A percentile compares a stretch with the other conserved stretches of the same genome.
Conservation (phyloP, 2,797 vertebrate species). For the Clamator glandarius region DNA sequence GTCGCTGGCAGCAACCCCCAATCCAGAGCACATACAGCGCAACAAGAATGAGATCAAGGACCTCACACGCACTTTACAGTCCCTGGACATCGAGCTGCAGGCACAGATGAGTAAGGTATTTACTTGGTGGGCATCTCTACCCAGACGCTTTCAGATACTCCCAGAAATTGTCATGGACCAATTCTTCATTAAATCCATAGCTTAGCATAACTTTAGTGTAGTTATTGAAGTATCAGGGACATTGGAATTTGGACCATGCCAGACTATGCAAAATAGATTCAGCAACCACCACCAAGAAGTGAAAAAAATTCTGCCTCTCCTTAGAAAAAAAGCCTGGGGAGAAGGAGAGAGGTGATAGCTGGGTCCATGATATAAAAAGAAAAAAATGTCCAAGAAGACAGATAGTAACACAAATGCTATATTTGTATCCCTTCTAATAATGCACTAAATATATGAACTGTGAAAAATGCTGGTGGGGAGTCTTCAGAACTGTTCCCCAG, state of each 20-base stretch:
- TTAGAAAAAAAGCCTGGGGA: not conserved
- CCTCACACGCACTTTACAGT: slow-evolving; percentile 88
- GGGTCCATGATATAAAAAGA: not conserved
- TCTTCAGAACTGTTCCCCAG: not conserved
- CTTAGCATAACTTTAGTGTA: not conserved
- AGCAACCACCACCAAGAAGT: not conserved
- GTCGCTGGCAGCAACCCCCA: slow-evolving; percentile 76
- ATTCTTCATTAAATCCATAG: not conserved
- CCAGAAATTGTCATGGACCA: not conserved
- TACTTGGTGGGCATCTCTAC: not conserved
- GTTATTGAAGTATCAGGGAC: not conserved
- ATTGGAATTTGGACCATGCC: not conserved
- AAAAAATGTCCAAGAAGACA: not conserved
- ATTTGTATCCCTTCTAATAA: not conserved
- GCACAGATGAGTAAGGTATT: slow-evolving; percentile 90
- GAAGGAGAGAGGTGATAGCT: not conserved
- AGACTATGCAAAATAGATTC: not conserved
- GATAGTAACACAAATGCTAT: not conserved
- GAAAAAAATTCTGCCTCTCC: not conserved
- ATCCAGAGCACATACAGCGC: slow-evolving; percentile 81
- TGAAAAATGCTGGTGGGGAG: not conserved
- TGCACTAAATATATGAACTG: not conserved
- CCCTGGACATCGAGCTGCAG: slow-evolving; percentile 95
- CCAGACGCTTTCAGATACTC: not conserved
- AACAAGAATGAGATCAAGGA: slow-evolving; percentile 86